Evolutionary conservation across 2,888 invertebrate genomes (phyloP).

Genomic region (Cryptophagus acutangulus): DNA sequence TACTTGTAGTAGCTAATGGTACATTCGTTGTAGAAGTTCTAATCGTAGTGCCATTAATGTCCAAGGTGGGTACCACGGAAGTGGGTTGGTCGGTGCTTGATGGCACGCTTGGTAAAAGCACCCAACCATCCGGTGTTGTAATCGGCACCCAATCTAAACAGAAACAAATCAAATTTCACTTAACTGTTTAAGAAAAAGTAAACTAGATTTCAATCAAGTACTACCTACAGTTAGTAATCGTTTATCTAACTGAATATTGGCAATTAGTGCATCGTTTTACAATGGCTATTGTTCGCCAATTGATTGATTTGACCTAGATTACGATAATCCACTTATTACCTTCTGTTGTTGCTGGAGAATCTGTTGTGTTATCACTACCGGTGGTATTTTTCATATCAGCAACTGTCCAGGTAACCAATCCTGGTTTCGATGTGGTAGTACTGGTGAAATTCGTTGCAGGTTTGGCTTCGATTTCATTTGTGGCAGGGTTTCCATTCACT

Average conservation of each 20-base stretch:
- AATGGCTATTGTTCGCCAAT: no score
- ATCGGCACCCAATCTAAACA: slow-evolving; percentile 60
- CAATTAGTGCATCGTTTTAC: no score
- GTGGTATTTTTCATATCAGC: slow-evolving; percentile 41
- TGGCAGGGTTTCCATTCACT: slow-evolving; percentile 36
- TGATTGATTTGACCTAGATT: no score
- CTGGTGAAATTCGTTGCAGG: slow-evolving; percentile 17
- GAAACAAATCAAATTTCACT: no score
- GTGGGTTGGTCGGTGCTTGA: slow-evolving; percentile 17
- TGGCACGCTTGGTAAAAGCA: slow-evolving; percentile 50
- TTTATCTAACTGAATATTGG: no score
- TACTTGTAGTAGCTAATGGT: slow-evolving; percentile 30
- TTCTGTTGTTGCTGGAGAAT: slow-evolving; percentile 24
- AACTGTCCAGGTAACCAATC: slow-evolving; percentile 52
- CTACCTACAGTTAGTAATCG: not conserved
- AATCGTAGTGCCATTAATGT: slow-evolving; percentile 28
- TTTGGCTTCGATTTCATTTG: slow-evolving; percentile 36
- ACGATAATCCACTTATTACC: no score
- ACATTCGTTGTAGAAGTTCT: slow-evolving; percentile 30
- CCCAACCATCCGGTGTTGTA: slow-evolving; percentile 64
- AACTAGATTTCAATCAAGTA: slow-evolving; percentile 6
- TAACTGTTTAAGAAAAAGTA: no score
- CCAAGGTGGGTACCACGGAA: slow-evolving; percentile 17
- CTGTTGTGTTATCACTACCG: slow-evolving; percentile 19
- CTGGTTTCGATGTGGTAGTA: slow-evolving; percentile 40